phyloP scores from a whole-genome alignment of 2,888 invertebrate species.

The Euzetes globulus region DNA sequence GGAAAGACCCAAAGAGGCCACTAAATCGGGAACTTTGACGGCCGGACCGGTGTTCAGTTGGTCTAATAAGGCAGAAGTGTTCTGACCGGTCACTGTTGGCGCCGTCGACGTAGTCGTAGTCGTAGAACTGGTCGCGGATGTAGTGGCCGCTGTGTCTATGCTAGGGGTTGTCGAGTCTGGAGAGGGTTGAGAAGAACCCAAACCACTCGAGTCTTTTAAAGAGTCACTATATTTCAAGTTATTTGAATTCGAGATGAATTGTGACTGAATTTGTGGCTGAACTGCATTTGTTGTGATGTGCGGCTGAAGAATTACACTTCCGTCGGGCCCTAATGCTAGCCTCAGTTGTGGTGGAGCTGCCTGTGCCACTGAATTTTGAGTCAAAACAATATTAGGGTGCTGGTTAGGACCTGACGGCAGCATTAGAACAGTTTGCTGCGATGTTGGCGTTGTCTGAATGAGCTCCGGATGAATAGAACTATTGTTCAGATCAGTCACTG shows the following conservation, averaged over 20 bases:
- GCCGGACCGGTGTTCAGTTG: conserved; percentile 41
- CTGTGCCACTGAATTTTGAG: conserved; percentile 7
- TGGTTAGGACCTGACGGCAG: conserved; percentile 29
- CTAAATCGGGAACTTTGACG: conserved; percentile 37
- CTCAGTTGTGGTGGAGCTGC: conserved; percentile 41
- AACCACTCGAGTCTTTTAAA: conserved; percentile 35
- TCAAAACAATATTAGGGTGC: conserved; percentile 21
- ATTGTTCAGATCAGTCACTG: conserved; percentile 13
- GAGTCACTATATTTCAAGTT: conserved; percentile 26
- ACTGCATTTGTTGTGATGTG: not conserved
- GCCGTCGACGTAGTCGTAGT: not conserved
- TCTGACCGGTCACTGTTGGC: conserved; percentile 31
- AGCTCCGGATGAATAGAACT: not conserved
- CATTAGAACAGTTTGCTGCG: conserved; percentile 32
- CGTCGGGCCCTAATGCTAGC: conserved; percentile 43
- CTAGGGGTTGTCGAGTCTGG: conserved; percentile 39
- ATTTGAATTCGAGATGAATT: conserved; percentile 20
- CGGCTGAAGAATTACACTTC: conserved; percentile 42
- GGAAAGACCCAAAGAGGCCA: not conserved
- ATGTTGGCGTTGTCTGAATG: not conserved
- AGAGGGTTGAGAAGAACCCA: conserved; percentile 37
- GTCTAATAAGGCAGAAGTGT: conserved; percentile 41
- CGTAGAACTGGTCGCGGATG: conserved; percentile 32
- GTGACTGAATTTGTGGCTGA: conserved; percentile 16
- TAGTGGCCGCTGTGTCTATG: conserved; percentile 34